These are phyloP conservation scores for Orchesellides sinensis DNA, from an alignment of 2,888 invertebrate species.

Conservation along the genomic window DNA sequence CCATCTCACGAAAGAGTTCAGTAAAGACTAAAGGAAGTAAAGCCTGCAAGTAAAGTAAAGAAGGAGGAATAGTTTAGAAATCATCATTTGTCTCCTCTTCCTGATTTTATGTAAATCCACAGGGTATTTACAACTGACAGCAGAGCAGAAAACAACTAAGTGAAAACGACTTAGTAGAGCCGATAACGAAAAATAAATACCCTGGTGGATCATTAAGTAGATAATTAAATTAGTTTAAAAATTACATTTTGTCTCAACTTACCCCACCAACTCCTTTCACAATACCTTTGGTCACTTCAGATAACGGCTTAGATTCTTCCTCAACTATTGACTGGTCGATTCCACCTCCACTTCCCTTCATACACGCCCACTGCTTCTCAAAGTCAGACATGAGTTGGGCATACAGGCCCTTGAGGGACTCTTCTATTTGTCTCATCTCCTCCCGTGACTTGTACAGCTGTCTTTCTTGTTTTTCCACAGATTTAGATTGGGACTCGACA, in stretches of 20 bases:
- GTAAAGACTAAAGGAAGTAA: constrained; percentile 68
- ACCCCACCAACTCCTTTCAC: constrained; percentile 48
- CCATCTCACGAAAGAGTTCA: constrained; percentile 72
- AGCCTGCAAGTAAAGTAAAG: constrained; percentile 73
- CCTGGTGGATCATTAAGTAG: constrained; percentile 33
- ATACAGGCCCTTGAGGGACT: constrained; percentile 79
- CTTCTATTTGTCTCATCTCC: constrained; percentile 54
- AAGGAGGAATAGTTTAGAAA: constrained; percentile 37
- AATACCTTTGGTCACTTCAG: constrained; percentile 45
- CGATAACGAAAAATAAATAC: background rate
- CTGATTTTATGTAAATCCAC: constrained; percentile 22
- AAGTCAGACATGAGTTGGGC: constrained; percentile 81
- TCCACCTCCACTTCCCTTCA: background rate
- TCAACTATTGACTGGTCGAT: background rate
- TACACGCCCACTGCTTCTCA: constrained; percentile 79
- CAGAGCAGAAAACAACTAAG: background rate
- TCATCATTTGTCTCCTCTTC: constrained; percentile 64
- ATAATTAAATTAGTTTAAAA: background rate
- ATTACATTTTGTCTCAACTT: constrained; percentile 4
- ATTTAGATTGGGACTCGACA: constrained; percentile 48
- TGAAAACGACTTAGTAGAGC: background rate
- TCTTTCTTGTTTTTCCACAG: constrained; percentile 66
- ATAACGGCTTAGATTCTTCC: constrained; percentile 8
- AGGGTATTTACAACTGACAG: constrained; percentile 21
- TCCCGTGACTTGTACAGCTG: constrained; percentile 43